Percentiles rank a stretch among this genome's conserved stretches.
Evolutionary conservation across 2,113 vertebrate genomes (phyloP).

Genomic region (Thunnus maccoyii): DNA sequence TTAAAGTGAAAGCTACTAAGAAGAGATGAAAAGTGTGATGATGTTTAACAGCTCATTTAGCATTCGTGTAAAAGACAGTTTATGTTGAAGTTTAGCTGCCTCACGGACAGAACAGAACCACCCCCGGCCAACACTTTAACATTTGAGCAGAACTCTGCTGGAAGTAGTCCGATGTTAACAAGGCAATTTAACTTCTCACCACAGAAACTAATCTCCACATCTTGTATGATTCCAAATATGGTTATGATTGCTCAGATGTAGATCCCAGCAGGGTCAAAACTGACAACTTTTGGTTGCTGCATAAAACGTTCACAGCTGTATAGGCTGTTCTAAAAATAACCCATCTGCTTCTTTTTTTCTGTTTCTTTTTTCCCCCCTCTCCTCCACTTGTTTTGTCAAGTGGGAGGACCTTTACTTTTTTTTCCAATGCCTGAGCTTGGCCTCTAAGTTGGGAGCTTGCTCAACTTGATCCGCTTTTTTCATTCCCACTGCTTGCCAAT

Average conservation of each 20-base stretch:
- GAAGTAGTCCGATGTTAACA: constrained; percentile 31
- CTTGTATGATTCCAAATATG: constrained; percentile 41
- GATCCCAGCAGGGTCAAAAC: constrained; percentile 8
- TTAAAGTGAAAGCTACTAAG: constrained; percentile 35
- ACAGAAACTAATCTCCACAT: constrained; percentile 36
- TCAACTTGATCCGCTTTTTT: constrained; percentile 77
- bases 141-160: constrained; percentile 26
- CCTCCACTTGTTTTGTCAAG: constrained; percentile 70
- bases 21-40: constrained; percentile 57
- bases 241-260: constrained; percentile 6
- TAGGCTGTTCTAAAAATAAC: constrained; percentile 75
- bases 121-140: constrained; percentile 19
- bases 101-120: constrained; percentile 30
- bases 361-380: constrained; percentile 25
- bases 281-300: constrained; percentile 31
- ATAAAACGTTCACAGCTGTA: constrained; percentile 63
- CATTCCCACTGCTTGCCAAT: constrained; percentile 76
- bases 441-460: constrained; percentile 70
- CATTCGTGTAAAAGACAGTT: constrained; percentile 57
- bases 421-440: constrained; percentile 50
- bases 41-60: constrained; percentile 74
- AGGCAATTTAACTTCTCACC: constrained; percentile 28
- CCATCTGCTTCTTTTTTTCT: constrained; percentile 18
- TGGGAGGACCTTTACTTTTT: constrained; percentile 65
- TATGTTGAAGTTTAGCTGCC: constrained; percentile 44